phyloP scores from a whole-genome alignment of 2,797 vertebrate genomes.

The Propithecus perrieri region DNA sequence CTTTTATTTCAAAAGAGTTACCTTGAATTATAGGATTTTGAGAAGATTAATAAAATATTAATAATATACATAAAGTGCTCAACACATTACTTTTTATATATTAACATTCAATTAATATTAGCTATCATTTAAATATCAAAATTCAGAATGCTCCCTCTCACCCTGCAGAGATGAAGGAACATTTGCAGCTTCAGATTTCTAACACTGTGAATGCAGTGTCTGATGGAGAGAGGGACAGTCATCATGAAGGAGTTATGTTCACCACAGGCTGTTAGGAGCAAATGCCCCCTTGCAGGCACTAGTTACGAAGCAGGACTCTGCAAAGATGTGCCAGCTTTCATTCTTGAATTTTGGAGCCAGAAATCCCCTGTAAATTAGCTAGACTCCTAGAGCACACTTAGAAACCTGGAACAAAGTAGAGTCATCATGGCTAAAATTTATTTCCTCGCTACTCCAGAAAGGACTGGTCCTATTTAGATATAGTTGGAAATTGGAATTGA shows the following conservation, averaged over 20 bases:
- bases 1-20: slow-evolving; percentile 24
- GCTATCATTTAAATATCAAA: slow-evolving; percentile 30
- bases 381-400: background rate
- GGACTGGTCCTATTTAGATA: background rate
- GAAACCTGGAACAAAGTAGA: background rate
- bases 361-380: background rate
- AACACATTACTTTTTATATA: background rate
- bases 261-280: background rate
- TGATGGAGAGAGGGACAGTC: background rate
- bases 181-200: background rate
- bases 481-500: background rate
- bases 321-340: background rate
- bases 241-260: background rate
- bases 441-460: background rate
- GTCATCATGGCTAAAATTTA: background rate
- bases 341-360: background rate
- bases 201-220: background rate
- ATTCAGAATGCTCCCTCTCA: background rate
- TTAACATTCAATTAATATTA: background rate
- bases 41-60: background rate
- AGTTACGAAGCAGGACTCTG: background rate
- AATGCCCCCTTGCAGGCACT: rapidly evolving
- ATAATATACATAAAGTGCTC: background rate
- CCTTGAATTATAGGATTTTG: background rate
- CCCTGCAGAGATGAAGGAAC: background rate